These are phyloP conservation scores for Leptocoma aspasia DNA, from an alignment of 2,113 vertebrate species.

Conservation along the genomic window DNA sequence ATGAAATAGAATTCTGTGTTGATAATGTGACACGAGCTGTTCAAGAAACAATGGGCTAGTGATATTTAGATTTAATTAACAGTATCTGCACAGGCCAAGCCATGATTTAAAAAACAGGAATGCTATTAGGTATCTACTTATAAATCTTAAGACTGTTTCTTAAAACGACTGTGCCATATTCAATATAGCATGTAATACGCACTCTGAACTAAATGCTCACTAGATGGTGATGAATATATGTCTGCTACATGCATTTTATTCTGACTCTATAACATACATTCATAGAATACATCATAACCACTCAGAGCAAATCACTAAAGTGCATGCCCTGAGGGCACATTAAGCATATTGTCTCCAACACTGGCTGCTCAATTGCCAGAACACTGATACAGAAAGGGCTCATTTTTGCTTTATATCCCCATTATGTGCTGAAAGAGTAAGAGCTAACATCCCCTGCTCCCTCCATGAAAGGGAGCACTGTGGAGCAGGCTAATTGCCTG, in stretches of 20 bases:
- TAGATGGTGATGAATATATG: conserved; percentile 39
- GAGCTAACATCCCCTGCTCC: conserved; percentile 54
- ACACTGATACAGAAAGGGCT: conserved; percentile 47
- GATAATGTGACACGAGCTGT: conserved; percentile 16
- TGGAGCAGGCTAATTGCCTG: conserved; percentile 22
- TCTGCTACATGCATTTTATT: conserved; percentile 60
- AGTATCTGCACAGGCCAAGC: conserved; percentile 26
- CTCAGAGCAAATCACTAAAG: conserved; percentile 43
- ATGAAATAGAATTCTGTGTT: conserved; percentile 2
- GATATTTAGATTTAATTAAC: conserved; percentile 48
- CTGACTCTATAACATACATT: conserved; percentile 59
- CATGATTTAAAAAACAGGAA: conserved; percentile 11
- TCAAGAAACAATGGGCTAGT: neutral
- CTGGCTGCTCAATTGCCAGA: conserved; percentile 48
- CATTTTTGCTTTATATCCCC: conserved; percentile 58
- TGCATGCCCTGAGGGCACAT: conserved; percentile 39
- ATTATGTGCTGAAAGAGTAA: conserved; percentile 60
- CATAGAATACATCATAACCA: conserved; percentile 55
- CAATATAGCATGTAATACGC: conserved; percentile 45
- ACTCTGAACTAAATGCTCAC: conserved; percentile 58
- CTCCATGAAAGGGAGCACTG: conserved; percentile 11
- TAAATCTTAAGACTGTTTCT: conserved; percentile 13
- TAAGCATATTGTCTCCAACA: conserved; percentile 41
- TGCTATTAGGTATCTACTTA: conserved; percentile 9
- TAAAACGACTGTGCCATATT: conserved; percentile 3